phyloP scores from a whole-genome alignment of 2,797 vertebrate genomes.

The Labeo calbasu region DNA sequence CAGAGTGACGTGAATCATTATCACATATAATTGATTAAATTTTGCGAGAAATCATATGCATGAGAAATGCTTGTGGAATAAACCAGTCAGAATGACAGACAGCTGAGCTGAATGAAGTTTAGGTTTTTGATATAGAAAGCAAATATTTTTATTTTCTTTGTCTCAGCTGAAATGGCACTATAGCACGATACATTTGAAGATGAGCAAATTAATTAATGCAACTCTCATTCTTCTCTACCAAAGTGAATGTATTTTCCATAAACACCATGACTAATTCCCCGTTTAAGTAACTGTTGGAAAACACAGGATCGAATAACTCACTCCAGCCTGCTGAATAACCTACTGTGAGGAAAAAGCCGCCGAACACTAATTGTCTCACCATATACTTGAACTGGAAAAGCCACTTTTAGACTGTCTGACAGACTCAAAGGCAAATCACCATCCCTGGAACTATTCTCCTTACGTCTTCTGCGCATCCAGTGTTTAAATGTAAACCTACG shows the following conservation, averaged over 20 bases:
- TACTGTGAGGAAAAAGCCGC: background rate
- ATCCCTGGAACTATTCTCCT: background rate
- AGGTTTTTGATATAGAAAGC: background rate
- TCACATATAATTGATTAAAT: background rate
- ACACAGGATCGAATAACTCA: background rate
- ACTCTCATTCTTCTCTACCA: background rate
- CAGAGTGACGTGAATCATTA: background rate
- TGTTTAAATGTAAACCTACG: constrained; percentile 1
- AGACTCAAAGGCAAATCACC: constrained; percentile 12
- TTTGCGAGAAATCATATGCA: background rate
- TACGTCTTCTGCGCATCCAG: background rate
- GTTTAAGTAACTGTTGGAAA: background rate
- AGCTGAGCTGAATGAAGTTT: background rate
- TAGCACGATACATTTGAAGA: background rate
- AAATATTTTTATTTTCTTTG: background rate
- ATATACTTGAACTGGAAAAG: constrained; percentile 23
- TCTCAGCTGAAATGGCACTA: constrained; percentile 23
- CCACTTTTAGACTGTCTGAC: constrained; percentile 18
- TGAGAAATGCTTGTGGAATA: background rate
- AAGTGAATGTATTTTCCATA: constrained; percentile 33
- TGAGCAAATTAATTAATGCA: background rate
- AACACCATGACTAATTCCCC: constrained; percentile 1
- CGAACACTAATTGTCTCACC: constrained; percentile 3
- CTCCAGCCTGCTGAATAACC: constrained; percentile 6
- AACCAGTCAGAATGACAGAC: background rate